Base-by-base conservation (phyloP, 2,888 invertebrate species). In the Meandrusa payeni region DNA sequence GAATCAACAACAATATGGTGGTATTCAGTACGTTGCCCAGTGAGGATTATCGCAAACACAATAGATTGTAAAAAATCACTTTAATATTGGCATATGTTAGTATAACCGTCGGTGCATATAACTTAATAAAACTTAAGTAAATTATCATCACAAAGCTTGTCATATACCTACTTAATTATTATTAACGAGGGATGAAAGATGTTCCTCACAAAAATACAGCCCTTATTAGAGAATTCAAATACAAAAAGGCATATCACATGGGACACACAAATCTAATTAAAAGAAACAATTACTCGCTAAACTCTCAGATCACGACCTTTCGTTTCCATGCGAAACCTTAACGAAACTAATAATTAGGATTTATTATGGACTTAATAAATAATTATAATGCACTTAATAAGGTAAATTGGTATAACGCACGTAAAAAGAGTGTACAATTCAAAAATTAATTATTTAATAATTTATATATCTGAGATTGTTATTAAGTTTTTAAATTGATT, bases 301-400 rank as follows among this genome's bases (percentile, higher is more conserved):
- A 29, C 52, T n/a, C 54, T 49, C 46, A 52, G 48, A 51, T 53
- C 47, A 48, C 54, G 54, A 52, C 55, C 69, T 57, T 83, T 86
- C 85, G 85, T 83, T 86, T 75, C 60, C 72, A 64, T 79, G 80
- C 85, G 85, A 86, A 86, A 86, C 85, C 85, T 81, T 69, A 78
- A 71, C 60, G 66, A 77, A 82, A 76, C 68, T 79, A 77, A 76
- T 55, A 70, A 69, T 44, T 76, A 75, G 70, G 75, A 69, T 70
- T 72, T 71, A 77, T 68, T 68, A 64, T 65, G 65, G 69, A 52
- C 55, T 59, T 62, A 61, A 59, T 43, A 56, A 62, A 59, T 52
- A 38, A 56, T 37, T 27, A 19, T 41, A 41, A 34, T 36, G 24
- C 32, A 34, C 38, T 26, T 61, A 73, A 71, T 48, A 57, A 69